Base-by-base conservation (phyloP, 1,140 invertebrate species). In the Himalopsyche phryganea region DNA sequence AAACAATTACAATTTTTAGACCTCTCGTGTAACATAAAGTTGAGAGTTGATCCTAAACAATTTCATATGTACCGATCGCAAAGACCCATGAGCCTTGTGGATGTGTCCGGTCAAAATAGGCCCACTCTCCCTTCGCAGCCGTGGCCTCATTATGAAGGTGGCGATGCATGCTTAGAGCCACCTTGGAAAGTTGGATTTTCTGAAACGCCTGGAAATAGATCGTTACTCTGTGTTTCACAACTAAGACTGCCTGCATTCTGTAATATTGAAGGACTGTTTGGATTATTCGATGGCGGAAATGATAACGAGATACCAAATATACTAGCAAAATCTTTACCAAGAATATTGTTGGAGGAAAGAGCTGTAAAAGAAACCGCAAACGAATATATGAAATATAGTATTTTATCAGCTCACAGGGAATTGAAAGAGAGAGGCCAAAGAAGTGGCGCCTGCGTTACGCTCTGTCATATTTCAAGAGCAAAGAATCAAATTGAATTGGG, bases 341-440 rank as follows among this genome's bases (percentile, higher is more conserved):
- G 88, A 28, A 80, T 90, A 10, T 71, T 91, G 7, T 68, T 90
- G 7, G 88, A 91, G 71, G 89, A 92, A 71, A 80, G 85, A 62
- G 86, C 88, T 0, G 83, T 91, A 1, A 87, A 89, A 67, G 89
- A 91, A 69, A 88, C 88, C 0, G 81, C 85, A 0, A 81, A 80
- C 58, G 89, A 91, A 56, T 93, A 92, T 60, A 81, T 93, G 77
- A 92, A 91, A 68, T 91, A 90, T 67, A 91, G 89, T 1, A 76
- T 91, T 42, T 72, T 91, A 5, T 83, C 88, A 14, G 85, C 87
- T 0, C 88, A 90, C 60, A 82, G 86, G 47, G 86, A 90, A 62
- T 72, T 90, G 19, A 87, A 85, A 63, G 85, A 88, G 61, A 85
- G 84, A 59, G 84, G 83, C 0, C 83, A 86, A 67, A 85, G 78